These are phyloP conservation scores for Narcine bancroftii DNA, from an alignment of 2,113 vertebrate species.

Conservation along the genomic window DNA sequence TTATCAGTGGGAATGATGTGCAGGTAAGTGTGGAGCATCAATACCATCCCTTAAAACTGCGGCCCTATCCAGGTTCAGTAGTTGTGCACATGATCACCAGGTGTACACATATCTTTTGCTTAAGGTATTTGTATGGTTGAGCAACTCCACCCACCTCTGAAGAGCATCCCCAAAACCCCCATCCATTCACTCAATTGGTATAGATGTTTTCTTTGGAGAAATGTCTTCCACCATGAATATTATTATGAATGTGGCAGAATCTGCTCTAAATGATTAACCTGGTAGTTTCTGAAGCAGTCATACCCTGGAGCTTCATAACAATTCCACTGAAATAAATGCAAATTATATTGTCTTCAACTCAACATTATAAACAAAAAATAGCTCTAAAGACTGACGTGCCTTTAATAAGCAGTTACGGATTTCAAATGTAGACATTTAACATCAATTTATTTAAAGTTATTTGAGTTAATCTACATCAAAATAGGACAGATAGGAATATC, in stretches of 20 bases:
- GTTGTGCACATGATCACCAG: background rate
- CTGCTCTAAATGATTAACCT: background rate
- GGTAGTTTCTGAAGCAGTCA: background rate
- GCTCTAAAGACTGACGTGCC: background rate
- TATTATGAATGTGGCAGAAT: conserved; percentile 1
- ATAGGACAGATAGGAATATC: background rate
- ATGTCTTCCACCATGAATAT: background rate
- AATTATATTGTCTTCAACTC: background rate
- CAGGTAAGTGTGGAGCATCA: background rate
- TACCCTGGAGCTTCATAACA: background rate
- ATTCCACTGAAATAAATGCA: background rate
- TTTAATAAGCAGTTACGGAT: background rate
- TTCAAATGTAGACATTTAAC: background rate
- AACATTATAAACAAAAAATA: no score
- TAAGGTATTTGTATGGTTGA: no score
- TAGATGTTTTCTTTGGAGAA: background rate
- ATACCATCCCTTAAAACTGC: background rate
- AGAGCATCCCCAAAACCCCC: no score
- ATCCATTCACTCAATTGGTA: background rate
- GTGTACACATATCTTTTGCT: background rate
- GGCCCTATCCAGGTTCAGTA: background rate
- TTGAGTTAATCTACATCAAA: background rate
- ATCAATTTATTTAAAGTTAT: background rate
- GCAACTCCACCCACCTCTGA: background rate
- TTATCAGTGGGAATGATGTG: background rate